Base-by-base conservation (phyloP, 2,113 vertebrate genomes). In the Garra rufa region DNA sequence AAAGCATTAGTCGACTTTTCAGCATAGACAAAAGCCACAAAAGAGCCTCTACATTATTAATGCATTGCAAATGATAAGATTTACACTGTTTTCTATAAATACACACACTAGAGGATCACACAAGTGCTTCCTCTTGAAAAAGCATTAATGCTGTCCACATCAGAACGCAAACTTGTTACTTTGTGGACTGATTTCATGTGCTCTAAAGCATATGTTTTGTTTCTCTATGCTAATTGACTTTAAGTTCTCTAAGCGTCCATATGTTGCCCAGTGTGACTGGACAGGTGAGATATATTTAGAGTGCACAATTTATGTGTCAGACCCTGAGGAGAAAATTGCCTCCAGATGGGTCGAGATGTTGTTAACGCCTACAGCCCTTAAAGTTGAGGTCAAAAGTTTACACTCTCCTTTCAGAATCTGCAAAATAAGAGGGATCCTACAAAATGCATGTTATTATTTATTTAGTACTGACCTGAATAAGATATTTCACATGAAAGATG, bases 31-130 rank as follows among this genome's bases (percentile, higher is more conserved):
- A 92, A 90, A 92, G 86, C 88, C 89, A 69, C 76, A 84, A 83
- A 83, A 85, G 87, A 89, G 87, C 87, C 3, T 17, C 14, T 85
- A 59, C 30, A 76, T 48, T 69, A 91, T 91, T 90, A 91, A 81
- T 43, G 90, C 88, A 90, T 91, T 91, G 90, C 76, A 55, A 41
- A 91, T 93, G 92, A 91, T 82, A 88, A 88, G 88, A 91, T 91
- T 90, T 91, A 59, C 17, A 65, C 14, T 55, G 83, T 65, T n/a
- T 63, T 65, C 34, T 19, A 24, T 50, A 65, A 83, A 84, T 24
- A 34, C 24, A 21, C 24, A 3, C 24, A n/a, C 14, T 21, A 80
- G 61, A 77, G 34, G 34, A 26, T 17, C 59, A 55, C 13, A 43
- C 79, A 30, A 34, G 65, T 44, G 26, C n/a, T 10, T 26, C 3